phyloP scores from a whole-genome alignment of 2,888 invertebrate genomes.

The Heteromurus nitidus region DNA sequence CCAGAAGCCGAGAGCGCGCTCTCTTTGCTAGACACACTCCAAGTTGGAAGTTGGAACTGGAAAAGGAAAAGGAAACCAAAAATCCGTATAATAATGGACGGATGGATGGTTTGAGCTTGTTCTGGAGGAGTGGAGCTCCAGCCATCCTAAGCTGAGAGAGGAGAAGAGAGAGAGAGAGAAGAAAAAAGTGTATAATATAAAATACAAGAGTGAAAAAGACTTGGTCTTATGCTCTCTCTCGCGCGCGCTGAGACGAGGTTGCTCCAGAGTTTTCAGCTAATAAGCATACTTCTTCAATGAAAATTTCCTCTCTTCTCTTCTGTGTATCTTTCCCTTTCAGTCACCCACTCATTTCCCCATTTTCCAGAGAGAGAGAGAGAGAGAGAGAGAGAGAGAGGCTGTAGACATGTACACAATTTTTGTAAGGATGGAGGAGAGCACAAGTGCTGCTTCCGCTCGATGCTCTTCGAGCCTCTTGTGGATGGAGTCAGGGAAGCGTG shows the following conservation, averaged over 20 bases:
- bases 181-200: background rate
- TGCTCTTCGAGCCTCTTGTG: no score
- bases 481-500: no score
- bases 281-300: background rate
- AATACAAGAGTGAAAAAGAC: background rate
- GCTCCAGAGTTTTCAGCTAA: no score
- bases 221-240: background rate
- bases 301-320: background rate
- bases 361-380: background rate
- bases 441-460: no score
- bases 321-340: background rate
- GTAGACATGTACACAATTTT: no score
- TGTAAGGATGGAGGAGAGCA: no score
- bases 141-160: background rate
- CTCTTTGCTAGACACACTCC: no score
- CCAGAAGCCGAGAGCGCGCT: background rate
- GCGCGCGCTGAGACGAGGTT: background rate
- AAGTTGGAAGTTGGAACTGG: no score
- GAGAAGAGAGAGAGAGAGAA: background rate
- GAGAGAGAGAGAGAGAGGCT: background rate
- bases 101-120: no score
- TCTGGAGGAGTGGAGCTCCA: background rate
- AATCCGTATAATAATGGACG: no score
- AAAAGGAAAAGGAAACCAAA: no score
- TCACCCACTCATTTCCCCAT: background rate